Base-by-base conservation (phyloP, 2,888 invertebrate species). In the Caenorhabditis zanzibari region DNA sequence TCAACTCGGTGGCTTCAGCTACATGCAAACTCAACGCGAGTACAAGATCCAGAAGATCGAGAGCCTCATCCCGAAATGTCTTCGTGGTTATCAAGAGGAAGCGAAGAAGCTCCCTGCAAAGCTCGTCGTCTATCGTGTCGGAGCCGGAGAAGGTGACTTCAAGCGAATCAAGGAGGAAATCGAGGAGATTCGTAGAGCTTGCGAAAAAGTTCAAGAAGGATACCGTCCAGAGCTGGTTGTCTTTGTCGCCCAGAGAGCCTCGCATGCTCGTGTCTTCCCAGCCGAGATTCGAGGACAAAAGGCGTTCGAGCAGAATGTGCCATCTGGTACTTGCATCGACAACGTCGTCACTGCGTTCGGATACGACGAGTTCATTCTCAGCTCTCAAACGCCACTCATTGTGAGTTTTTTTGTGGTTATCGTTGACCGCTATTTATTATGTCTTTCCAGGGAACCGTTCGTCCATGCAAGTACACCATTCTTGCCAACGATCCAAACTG, bases 341-440 rank as follows among this genome's bases (percentile, higher is more conserved):
- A 54, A 52, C 6, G 80, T 56, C 10, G 44, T 81, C 26, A 81
- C 81, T 12, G 59, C 76, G 1, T 69, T 74, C 32, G 76, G 69
- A 16, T 35, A 47, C 28, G 76, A 82, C 14, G 88, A 88, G 73
- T 88, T 88, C 68, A 68, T 82, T 16, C 68, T 88, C n/a, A 77
- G 74, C n/a, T 79, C 81, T 0, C 88, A 88, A 59, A 56, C 77
- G 16, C 81, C 84, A 16, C 61, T 85, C 10, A 79, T 88, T 49
- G 88, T 87, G 19, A 75, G 83, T 83, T 72, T 32, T n/a, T 7
- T 6, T 16, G 24, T 26, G 41, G 19, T 26, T 22, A 19, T 24
- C 6, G 14, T 54, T 69, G 16, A 14, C 14, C 6, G 2, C 5
- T 47, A n/a, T 47, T 2, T 6, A 49, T 3, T 14, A 22, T 64